Evolutionary conservation across 2,797 vertebrate genomes (phyloP), one percentile per base, ranked within the genome.

Genomic region (Karalla daura): DNA sequence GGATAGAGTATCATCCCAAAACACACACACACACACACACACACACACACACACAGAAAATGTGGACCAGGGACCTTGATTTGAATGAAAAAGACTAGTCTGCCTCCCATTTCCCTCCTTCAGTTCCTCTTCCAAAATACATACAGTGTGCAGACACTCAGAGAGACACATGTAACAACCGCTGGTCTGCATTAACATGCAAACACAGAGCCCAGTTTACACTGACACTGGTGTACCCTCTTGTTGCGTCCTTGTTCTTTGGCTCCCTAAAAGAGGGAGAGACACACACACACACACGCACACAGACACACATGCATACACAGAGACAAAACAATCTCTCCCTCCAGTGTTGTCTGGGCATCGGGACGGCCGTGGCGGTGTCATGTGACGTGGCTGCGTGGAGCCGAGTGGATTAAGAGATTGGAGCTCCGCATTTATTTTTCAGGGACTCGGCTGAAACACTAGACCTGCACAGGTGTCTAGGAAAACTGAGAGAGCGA

Each of bases 361-460:
- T 95, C 95, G 92, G 96, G 94, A 92, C 88, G 70, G 77, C 81
- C 63, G 90, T 81, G 93, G 75, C 87, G 94, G 94, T 98, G 96
- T 99, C 98, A 94, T 96, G 95, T 98, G 96, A 96, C 96, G 91
- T 95, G 91, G 94, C 95, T 95, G 94, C 93, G 94, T 93, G 95
- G 96, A 99, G 96, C 97, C 96, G 91, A 94, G 92, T 93, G 97
- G 97, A 99, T 99, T 99, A 98, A 95, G 95, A 96, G 96, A 98
- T 96, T 96, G 96, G 93, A 97, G 96, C 95, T 91, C 94, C 89
- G 90, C 95, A 95, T 96, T 97, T 96, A 96, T 98, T 98, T 98
- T 98, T 95, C 96, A 97, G 95, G 95, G 95, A 93, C 92, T 93
- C 84, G 76, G 70, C 93, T 96, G 97, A 97, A 99, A 99, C 95